These are phyloP conservation scores for Hyles vespertilio DNA, from an alignment of 1,140 invertebrate genomes.

Conservation along the genomic window DNA sequence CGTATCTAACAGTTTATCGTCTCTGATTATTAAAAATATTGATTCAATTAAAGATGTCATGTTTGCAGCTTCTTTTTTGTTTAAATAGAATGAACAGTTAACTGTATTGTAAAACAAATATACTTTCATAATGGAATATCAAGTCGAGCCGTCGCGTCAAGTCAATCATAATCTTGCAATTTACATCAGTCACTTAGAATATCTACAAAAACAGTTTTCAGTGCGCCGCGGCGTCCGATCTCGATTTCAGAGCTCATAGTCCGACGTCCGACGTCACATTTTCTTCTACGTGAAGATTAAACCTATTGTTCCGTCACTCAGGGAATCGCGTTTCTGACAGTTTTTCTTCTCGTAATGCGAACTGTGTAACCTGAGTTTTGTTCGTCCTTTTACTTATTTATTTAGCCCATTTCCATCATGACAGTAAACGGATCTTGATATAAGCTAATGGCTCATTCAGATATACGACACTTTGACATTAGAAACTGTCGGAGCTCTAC, in stretches of 20 bases:
- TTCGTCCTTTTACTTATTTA: conserved; percentile 47
- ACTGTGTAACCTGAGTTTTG: conserved; percentile 48
- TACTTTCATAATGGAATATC: too few relatives aligned
- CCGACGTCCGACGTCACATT: conserved; percentile 32
- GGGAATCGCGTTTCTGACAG: conserved; percentile 57
- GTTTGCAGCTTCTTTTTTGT: too few relatives aligned
- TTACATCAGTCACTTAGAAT: too few relatives aligned
- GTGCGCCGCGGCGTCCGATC: not conserved
- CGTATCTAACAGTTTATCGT: too few relatives aligned
- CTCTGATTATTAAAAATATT: too few relatives aligned
- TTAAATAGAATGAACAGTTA: too few relatives aligned
- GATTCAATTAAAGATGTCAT: too few relatives aligned
- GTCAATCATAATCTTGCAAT: too few relatives aligned
- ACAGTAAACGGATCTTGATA: conserved; percentile 38
- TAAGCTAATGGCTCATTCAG: conserved; percentile 25
- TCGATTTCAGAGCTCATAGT: conserved; percentile 9
- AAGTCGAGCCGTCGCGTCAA: not conserved
- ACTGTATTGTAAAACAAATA: too few relatives aligned
- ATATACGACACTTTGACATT: conserved; percentile 28
- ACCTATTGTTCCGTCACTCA: conserved; percentile 61
- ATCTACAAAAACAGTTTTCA: not conserved
- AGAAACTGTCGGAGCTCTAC: not conserved
- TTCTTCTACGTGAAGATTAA: conserved; percentile 54
- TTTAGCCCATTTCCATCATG: conserved; percentile 45
- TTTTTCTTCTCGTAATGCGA: conserved; percentile 49